phyloP scores from a whole-genome alignment of 1,140 invertebrate species.

The Dreissena rostriformis region DNA sequence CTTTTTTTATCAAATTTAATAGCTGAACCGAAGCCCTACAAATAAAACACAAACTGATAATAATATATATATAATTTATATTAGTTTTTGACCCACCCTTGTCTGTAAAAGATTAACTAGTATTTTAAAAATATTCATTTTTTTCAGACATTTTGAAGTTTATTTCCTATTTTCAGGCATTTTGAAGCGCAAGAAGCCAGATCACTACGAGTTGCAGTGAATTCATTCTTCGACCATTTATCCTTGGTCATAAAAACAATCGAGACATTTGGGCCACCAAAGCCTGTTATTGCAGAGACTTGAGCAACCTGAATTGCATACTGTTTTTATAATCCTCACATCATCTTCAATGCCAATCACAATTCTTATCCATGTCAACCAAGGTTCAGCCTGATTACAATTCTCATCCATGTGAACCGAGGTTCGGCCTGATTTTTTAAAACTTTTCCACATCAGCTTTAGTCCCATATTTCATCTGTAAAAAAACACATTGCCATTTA shows the following conservation, averaged over 20 bases:
- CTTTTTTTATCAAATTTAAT: not conserved
- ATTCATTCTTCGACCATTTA: constrained; percentile 88
- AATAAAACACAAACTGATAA: not conserved
- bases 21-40: not conserved
- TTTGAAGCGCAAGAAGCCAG: constrained; percentile 85
- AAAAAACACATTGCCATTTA: too few relatives aligned
- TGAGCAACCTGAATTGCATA: not conserved
- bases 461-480: too few relatives aligned
- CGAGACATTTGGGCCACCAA: constrained; percentile 84
- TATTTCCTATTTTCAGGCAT: constrained; percentile 64
- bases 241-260: constrained; percentile 88
- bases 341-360: too few relatives aligned
- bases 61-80: too few relatives aligned
- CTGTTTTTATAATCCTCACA: too few relatives aligned
- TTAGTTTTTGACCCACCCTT: not conserved
- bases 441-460: too few relatives aligned
- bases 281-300: constrained; percentile 13
- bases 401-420: too few relatives aligned
- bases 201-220: constrained; percentile 87
- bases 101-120: not conserved
- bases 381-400: too few relatives aligned
- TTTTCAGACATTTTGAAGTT: constrained; percentile 82
- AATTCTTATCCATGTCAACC: too few relatives aligned
- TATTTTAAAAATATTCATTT: constrained; percentile 56
- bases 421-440: too few relatives aligned